Conservation (phyloP, 1,140 invertebrate genomes). For the Drosophila burlai region DNA sequence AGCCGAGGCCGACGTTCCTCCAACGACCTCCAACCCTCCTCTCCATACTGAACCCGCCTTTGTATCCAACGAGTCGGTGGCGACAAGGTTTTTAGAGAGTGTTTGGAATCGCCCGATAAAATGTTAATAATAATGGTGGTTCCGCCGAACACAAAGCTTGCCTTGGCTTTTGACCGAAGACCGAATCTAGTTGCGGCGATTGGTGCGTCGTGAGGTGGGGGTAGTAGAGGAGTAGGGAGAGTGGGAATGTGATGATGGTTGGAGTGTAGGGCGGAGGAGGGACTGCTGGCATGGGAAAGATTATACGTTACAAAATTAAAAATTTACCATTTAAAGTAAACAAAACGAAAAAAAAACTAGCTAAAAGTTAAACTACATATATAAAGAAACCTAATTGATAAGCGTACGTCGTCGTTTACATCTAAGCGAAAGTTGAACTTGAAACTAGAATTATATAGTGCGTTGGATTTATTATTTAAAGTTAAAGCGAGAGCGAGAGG, state of each 20-base stretch:
- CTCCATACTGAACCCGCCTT: not conserved
- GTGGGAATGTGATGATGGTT: constrained; percentile 7
- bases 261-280: constrained; percentile 22
- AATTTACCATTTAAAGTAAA: constrained; percentile 81
- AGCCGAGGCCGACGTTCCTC: constrained; percentile 20
- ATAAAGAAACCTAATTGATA: constrained; percentile 83
- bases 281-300: constrained; percentile 35
- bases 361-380: constrained; percentile 84
- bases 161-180: constrained; percentile 25
- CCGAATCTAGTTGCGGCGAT: not conserved
- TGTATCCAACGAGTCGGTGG: constrained; percentile 5
- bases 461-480: constrained; percentile 82
- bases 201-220: not conserved
- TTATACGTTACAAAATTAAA: constrained; percentile 77
- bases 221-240: not conserved
- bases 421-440: constrained; percentile 84
- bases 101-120: not conserved
- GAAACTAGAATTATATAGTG: constrained; percentile 84
- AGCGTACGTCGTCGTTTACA: constrained; percentile 83
- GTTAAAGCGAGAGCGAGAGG: constrained; percentile 57
- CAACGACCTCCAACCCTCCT: not conserved
- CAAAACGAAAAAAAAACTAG: constrained; percentile 67
- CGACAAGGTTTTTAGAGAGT: constrained; percentile 32
- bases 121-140: constrained; percentile 5
- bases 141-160: constrained; percentile 23